Percentiles rank a stretch among this genome's conserved stretches.
Evolutionary conservation across 2,797 vertebrate species (phyloP).

Genomic region (Propithecus deckenii): DNA sequence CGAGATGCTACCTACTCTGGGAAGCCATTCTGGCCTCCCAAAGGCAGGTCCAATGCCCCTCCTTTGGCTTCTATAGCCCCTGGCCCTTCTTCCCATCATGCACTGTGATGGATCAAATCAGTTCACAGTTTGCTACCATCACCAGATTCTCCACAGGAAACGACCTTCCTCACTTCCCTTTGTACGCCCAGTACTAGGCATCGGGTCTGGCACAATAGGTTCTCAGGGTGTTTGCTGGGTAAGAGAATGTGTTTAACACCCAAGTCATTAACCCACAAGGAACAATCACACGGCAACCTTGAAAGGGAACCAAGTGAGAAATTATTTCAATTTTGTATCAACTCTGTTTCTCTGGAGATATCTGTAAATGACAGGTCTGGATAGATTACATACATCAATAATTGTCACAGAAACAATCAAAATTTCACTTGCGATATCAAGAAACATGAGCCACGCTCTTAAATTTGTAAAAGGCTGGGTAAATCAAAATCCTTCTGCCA

Average conservation of each 20-base stretch:
- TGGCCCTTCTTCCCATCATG: not conserved
- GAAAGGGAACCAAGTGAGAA: not conserved
- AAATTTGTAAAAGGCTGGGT: not conserved
- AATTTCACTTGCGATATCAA: not conserved
- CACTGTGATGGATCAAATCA: not conserved
- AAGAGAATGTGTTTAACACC: not conserved
- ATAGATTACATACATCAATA: not conserved
- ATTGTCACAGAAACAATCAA: not conserved
- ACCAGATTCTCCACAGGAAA: not conserved
- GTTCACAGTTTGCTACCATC: not conserved
- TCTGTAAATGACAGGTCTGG: not conserved
- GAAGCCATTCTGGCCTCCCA: not conserved
- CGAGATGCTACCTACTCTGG: not conserved
- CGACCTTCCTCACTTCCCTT: not conserved
- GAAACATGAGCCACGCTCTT: not conserved
- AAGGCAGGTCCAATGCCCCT: not conserved
- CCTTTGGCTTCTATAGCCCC: not conserved
- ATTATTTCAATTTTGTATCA: not conserved
- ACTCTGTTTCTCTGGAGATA: not conserved
- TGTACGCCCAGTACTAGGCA: not conserved
- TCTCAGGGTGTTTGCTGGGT: not conserved
- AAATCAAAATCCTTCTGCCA: not conserved
- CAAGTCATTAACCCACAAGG: not conserved
- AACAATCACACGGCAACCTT: not conserved
- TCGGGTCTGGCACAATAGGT: not conserved